These are phyloP conservation scores for Nowickia ferox DNA, from an alignment of 2,888 invertebrate species.

Conservation along the genomic window DNA sequence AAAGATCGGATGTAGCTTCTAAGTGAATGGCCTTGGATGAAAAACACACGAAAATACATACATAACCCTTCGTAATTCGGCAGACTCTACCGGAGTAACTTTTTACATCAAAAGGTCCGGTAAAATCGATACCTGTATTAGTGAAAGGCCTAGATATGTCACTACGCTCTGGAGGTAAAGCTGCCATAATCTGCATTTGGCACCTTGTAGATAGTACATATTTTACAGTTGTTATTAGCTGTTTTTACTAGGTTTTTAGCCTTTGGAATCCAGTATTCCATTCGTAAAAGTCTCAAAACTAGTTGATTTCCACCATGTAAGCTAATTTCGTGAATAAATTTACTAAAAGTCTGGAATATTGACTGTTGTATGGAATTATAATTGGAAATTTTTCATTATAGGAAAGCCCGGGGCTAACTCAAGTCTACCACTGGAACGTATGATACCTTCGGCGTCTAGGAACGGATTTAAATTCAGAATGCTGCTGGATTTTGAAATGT, in stretches of 20 bases:
- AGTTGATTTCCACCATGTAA: not conserved
- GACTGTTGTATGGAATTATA: not conserved
- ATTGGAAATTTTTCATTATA: not conserved
- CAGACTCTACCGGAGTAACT: not conserved
- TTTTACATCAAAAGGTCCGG: too few relatives aligned
- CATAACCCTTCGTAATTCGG: slow-evolving; percentile 1
- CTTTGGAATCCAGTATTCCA: not conserved
- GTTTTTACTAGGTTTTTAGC: too few relatives aligned
- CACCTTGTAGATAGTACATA: not conserved
- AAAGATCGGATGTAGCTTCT: not conserved
- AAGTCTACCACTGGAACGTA: not conserved
- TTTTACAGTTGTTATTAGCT: not conserved
- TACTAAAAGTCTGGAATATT: not conserved
- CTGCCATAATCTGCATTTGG: not conserved
- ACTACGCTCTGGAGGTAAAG: not conserved
- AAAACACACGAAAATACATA: not conserved
- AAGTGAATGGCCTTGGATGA: slow-evolving; percentile 1
- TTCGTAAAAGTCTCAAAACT: too few relatives aligned
- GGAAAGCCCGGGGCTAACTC: not conserved
- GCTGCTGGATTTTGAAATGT: not conserved
- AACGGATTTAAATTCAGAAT: not conserved
- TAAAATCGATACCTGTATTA: not conserved
- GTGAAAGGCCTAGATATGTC: not conserved
- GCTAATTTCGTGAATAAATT: too few relatives aligned
- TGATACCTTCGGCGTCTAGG: not conserved